Base-by-base conservation (phyloP, 2,888 invertebrate genomes). In the Dasypolia templi region DNA sequence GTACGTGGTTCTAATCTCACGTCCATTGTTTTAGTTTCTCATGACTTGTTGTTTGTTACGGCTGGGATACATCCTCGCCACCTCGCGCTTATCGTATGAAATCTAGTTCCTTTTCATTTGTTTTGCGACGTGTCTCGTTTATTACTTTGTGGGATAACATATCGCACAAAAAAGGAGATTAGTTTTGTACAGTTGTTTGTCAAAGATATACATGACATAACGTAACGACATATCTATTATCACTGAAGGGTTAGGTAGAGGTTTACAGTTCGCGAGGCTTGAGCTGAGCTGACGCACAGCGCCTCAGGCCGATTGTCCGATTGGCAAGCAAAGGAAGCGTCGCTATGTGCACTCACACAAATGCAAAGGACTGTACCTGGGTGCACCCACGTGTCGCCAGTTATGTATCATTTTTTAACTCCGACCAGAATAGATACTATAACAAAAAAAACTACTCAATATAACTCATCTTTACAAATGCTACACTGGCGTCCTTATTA, bases 51-150 rank as follows among this genome's bases (percentile, higher is more conserved):
- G 22, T 58, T 76, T 19, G 77, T 81, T 79, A 78, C 78, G 81
- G 84, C 78, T 88, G 87, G 85, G 82, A 87, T 79, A 85, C 79
- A 88, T 89, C 89, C 87, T 87, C 84, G 75, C 83, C 67, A 77
- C 89, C 86, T 87, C 85, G 75, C 84, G 71, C 79, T 74, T 89
- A 90, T 89, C 89, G 69, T 71, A 82, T 74, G 67, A 79, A 86
- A 90, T 91, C 88, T 90, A 88, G 90, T 91, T 91, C 91, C 90
- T 89, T 84, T 87, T 83, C 79, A 77, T 84, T 85, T 83, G 80
- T 83, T 85, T 79, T 59, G 72, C 71, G 77, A 69, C 55, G 53
- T 72, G 64, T 72, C 74, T 64, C 11, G 39, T 59, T 76, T 71
- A 51, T 49, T 64, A 75, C 67, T 68, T 70, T 53, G 58, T 71